phyloP scores from a whole-genome alignment of 2,113 vertebrate species.

The Pundamilia nyererei region DNA sequence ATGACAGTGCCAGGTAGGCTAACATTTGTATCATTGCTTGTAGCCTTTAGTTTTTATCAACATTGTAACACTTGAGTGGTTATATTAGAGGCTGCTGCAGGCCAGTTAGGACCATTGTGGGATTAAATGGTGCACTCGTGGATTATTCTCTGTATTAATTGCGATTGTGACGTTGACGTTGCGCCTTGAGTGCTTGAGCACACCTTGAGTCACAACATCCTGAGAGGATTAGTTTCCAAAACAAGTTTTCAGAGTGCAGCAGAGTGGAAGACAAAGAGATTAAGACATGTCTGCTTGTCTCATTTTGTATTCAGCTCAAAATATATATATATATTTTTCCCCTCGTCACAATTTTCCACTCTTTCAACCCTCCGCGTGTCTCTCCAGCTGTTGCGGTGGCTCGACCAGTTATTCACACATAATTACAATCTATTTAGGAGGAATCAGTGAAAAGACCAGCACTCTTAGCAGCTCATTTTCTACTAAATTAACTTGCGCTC shows the following conservation, averaged over 20 bases:
- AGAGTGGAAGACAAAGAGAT: neutral
- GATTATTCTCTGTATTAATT: neutral
- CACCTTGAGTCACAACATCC: neutral
- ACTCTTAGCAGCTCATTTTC: constrained; percentile 61
- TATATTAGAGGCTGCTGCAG: neutral
- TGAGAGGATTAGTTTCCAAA: neutral
- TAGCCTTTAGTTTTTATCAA: constrained; percentile 19
- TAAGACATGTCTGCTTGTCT: neutral
- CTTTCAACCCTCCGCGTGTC: neutral
- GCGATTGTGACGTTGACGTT: neutral
- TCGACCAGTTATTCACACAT: constrained; percentile 36
- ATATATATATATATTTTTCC: neutral
- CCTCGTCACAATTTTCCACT: neutral
- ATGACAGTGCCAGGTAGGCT: constrained; percentile 8
- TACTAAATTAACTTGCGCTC: constrained; percentile 59
- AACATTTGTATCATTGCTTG: neutral
- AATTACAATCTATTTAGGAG: constrained; percentile 63
- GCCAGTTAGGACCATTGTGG: neutral
- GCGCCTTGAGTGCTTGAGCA: neutral
- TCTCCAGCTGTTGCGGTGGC: constrained; percentile 8
- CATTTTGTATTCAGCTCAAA: neutral
- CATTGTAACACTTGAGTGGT: neutral
- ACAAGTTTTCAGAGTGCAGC: neutral
- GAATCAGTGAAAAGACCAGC: constrained; percentile 45
- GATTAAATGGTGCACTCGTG: neutral